Percentiles rank a stretch among this genome's conserved stretches.
These are phyloP conservation scores for Steinernema khuongi DNA, from an alignment of 1,140 invertebrate species.

Conservation along the genomic window DNA sequence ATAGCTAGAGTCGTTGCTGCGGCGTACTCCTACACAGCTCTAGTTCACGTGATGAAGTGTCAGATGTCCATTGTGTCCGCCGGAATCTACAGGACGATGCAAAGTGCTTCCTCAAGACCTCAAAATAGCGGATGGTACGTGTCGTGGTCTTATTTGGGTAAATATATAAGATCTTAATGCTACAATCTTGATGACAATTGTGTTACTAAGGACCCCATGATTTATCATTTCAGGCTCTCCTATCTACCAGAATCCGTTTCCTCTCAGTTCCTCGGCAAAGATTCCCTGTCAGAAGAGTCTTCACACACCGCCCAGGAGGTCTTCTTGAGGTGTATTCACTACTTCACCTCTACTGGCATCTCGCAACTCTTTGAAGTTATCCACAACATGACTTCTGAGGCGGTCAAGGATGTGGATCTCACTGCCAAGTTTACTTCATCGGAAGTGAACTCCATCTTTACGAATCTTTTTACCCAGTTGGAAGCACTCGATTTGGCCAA, in stretches of 20 bases:
- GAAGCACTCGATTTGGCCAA: not conserved
- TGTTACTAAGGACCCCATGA: too few relatives aligned
- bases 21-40: not conserved
- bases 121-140: not conserved
- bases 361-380: not conserved
- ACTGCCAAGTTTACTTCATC: not conserved
- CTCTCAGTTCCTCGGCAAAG: not conserved
- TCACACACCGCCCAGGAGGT: not conserved
- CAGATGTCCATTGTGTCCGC: slow-evolving; percentile 2
- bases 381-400: not conserved
- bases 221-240: slow-evolving; percentile 10
- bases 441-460: not conserved
- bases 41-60: slow-evolving; percentile 4
- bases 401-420: not conserved
- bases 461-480: not conserved
- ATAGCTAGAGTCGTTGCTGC: not conserved
- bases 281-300: not conserved
- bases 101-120: not conserved
- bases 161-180: not conserved
- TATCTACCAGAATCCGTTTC: not conserved
- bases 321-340: not conserved
- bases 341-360: slow-evolving; percentile 1
- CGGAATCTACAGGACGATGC: not conserved
- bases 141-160: not conserved
- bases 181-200: too few relatives aligned